Conservation (phyloP, 2,888 invertebrate species). For the Chydorus sphaericus region DNA sequence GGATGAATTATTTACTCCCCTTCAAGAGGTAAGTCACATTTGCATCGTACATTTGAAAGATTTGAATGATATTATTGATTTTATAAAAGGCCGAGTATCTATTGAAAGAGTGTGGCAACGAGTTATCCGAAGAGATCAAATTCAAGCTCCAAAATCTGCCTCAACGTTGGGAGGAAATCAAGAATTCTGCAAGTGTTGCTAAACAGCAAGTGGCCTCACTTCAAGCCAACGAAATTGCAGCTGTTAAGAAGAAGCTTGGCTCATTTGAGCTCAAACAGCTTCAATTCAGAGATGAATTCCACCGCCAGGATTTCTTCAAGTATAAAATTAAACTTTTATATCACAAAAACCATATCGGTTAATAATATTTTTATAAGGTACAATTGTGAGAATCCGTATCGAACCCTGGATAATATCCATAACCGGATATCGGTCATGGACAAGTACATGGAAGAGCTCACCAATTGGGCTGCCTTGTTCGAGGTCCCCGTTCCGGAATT, state of each 20-base stretch:
- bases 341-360: no score
- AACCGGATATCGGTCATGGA: conserved; percentile 64
- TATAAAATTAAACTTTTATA: no score
- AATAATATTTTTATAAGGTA: conserved; percentile 58
- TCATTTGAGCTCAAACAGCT: conserved; percentile 70
- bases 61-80: background rate
- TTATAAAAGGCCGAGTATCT: conserved; percentile 39
- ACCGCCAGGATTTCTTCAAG: conserved; percentile 35
- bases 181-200: conserved; percentile 75
- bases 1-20: conserved; percentile 89
- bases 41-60: no score
- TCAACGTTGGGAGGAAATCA: conserved; percentile 89
- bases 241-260: conserved; percentile 69
- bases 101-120: conserved; percentile 86
- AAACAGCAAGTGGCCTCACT: conserved; percentile 90
- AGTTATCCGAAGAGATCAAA: conserved; percentile 91
- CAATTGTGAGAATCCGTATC: conserved; percentile 55
- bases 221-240: conserved; percentile 84
- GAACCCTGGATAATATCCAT: conserved; percentile 46
- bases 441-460: conserved; percentile 68
- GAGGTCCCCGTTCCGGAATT: conserved; percentile 92
- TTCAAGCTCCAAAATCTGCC: conserved; percentile 80
- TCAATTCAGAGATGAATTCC: conserved; percentile 77
- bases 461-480: conserved; percentile 80
- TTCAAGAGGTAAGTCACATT: no score